These are phyloP conservation scores for Agrilus cyanescens DNA, from an alignment of 2,888 invertebrate genomes.

Conservation along the genomic window DNA sequence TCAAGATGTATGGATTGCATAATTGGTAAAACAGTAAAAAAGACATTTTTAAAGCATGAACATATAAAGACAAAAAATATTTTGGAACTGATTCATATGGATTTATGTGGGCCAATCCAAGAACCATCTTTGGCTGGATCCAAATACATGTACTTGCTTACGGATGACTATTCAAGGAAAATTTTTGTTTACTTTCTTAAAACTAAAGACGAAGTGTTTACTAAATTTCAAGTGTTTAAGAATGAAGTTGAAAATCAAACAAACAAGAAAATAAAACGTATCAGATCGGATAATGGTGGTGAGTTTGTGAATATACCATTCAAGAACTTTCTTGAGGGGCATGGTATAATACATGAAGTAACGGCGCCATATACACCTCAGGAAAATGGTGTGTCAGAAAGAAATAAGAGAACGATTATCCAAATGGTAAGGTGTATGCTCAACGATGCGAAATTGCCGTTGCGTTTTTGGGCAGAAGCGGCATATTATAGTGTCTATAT, in stretches of 20 bases:
- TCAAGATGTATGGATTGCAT: conserved; percentile 16
- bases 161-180: conserved; percentile 14
- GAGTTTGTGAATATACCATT: too few relatives aligned
- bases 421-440: conserved; percentile 26
- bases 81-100: conserved; percentile 12
- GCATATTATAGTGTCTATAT: conserved; percentile 24
- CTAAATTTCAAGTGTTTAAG: conserved; percentile 10
- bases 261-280: too few relatives aligned
- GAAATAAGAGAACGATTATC: conserved; percentile 24
- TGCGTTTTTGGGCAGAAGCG: conserved; percentile 27
- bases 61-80: too few relatives aligned
- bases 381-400: conserved; percentile 24
- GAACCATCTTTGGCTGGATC: conserved; percentile 9
- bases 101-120: conserved; percentile 13
- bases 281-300: too few relatives aligned
- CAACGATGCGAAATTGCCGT: conserved; percentile 16
- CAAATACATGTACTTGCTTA: conserved; percentile 13
- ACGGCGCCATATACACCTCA: conserved; percentile 20
- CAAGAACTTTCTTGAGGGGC: too few relatives aligned
- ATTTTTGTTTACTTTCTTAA: conserved; percentile 12
- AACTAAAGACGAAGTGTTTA: conserved; percentile 11
- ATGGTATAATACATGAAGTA: conserved; percentile 17
- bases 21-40: conserved; percentile 14
- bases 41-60: too few relatives aligned
- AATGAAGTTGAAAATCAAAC: too few relatives aligned